phyloP scores from a whole-genome alignment of 2,888 invertebrate species.

The Athetis lepigone region DNA sequence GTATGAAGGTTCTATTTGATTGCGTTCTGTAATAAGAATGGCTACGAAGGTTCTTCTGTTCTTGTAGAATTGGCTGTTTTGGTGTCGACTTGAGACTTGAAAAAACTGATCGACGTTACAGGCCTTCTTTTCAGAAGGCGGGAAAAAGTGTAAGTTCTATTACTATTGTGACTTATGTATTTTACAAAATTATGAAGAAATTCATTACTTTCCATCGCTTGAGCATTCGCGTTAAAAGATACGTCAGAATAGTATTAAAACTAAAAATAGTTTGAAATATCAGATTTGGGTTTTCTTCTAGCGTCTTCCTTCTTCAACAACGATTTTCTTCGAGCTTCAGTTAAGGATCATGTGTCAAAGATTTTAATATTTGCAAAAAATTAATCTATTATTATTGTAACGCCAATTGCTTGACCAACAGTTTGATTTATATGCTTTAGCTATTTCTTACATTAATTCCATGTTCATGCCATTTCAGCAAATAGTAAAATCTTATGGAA shows the following conservation, averaged over 20 bases:
- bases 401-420: constrained; percentile 50
- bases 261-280: constrained; percentile 4
- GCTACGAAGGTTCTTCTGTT: constrained; percentile 12
- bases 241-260: constrained; percentile 41
- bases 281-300: background rate
- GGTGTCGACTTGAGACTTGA: background rate
- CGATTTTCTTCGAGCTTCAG: background rate
- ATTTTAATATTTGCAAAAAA: constrained; percentile 26
- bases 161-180: constrained; percentile 44
- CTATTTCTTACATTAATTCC: background rate
- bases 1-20: background rate
- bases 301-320: constrained; percentile 1
- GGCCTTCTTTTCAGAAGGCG: constrained; percentile 1
- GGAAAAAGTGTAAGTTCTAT: constrained; percentile 19
- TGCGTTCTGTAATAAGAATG: constrained; percentile 24
- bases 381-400: background rate
- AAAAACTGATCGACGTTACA: background rate
- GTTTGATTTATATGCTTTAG: background rate
- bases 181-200: background rate
- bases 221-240: background rate
- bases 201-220: too few species aligned
- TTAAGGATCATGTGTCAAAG: background rate
- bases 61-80: constrained; percentile 18
- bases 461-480: constrained; percentile 6
- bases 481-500: constrained; percentile 32